Conservation (phyloP, 1,140 invertebrate genomes). For the Cydia amplana region DNA sequence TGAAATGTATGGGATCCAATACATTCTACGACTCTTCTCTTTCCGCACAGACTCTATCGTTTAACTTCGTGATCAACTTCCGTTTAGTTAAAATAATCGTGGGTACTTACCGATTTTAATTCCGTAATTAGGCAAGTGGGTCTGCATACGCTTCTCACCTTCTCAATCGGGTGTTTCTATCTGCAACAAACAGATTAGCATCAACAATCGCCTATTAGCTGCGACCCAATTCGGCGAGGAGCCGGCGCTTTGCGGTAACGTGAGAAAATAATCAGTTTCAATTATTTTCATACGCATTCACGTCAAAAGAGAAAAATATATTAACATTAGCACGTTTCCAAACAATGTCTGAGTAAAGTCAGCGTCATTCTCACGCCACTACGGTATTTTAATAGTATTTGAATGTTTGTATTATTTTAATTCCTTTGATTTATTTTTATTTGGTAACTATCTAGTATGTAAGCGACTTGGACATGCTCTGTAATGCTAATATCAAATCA, state of each 20-base stretch:
- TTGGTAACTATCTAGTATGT: too few relatives aligned
- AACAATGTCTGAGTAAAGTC: neutral
- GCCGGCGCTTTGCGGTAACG: neutral
- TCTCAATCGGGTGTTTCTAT: slow-evolving; percentile 48
- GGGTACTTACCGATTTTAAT: neutral
- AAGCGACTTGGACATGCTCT: too few relatives aligned
- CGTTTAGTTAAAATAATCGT: neutral
- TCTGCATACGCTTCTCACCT: slow-evolving; percentile 47
- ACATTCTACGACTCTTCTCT: too few relatives aligned
- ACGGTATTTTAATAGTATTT: too few relatives aligned
- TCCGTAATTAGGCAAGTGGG: slow-evolving; percentile 39
- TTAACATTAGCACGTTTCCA: neutral
- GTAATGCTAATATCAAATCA: too few relatives aligned
- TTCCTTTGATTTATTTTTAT: too few relatives aligned
- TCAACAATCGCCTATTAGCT: slow-evolving; percentile 58
- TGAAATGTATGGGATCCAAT: too few relatives aligned
- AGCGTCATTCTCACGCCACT: neutral
- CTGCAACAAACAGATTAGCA: slow-evolving; percentile 62
- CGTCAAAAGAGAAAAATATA: neutral
- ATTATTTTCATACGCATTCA: slow-evolving; percentile 2
- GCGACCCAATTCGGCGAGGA: slow-evolving; percentile 43
- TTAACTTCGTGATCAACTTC: too few relatives aligned
- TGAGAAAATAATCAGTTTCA: neutral
- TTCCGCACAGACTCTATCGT: too few relatives aligned
- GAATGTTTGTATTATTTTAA: too few relatives aligned